Conservation (phyloP, 2,888 invertebrate species). For the Rhamnusium bicolor region DNA sequence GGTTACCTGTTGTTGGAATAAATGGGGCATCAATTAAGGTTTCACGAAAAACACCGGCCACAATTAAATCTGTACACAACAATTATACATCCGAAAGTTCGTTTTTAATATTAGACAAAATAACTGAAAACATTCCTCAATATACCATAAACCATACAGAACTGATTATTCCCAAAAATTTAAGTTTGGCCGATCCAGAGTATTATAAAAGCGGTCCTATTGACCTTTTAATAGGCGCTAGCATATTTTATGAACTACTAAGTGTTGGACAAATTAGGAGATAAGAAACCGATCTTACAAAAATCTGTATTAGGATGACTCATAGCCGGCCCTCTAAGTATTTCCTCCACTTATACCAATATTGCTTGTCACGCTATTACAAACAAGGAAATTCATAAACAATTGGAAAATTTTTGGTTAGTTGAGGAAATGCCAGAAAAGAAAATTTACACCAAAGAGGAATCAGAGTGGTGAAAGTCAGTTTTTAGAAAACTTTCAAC, state of each 20-base stretch:
- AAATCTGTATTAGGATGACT: slow-evolving; percentile 35
- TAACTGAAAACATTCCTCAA: neutral
- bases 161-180: slow-evolving; percentile 33
- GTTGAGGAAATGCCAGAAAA: neutral
- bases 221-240: slow-evolving; percentile 38
- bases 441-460: neutral
- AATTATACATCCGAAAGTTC: neutral
- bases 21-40: neutral
- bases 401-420: slow-evolving; percentile 26
- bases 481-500: neutral
- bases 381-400: neutral
- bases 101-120: neutral
- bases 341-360: neutral
- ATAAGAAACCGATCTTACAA: slow-evolving; percentile 7
- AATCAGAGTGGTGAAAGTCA: neutral
- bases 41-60: neutral
- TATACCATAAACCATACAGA: neutral
- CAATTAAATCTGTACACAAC: too few species aligned
- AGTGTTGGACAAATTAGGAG: neutral
- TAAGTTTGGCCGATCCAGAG: slow-evolving; percentile 37
- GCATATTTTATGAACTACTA: slow-evolving; percentile 38
- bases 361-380: neutral
- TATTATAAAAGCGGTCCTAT: slow-evolving; percentile 31
- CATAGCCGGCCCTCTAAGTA: slow-evolving; percentile 10
- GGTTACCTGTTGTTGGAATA: neutral